Base-by-base conservation (phyloP, 92 coral and sea anemone species). In the Actinernus sp. region DNA sequence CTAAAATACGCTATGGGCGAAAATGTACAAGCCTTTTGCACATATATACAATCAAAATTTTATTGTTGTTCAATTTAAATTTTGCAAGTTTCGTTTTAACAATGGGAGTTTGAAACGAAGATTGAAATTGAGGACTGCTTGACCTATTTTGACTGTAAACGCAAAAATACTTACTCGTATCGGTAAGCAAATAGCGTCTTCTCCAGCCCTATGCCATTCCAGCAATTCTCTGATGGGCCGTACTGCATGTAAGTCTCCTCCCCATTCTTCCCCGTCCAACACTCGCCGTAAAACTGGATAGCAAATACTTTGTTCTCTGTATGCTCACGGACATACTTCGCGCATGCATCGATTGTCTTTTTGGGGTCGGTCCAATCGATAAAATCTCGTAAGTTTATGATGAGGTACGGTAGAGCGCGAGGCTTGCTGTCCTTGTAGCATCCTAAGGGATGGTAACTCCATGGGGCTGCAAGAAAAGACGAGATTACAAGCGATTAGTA, bases 221-320 rank as follows among this genome's bases (percentile, higher is more conserved):
- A 68, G 25, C 88, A 81, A 7, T 73, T 13, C 0, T 13, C 44
- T 1, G 88, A 63, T 3, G 25, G 1, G 13, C 82, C 88, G 31
- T 81, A 49, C 24, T 7, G 49, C 30, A 28, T 32, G 41, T 81
- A 81, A 2, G 75, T 46, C 13, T 43, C 0, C 18, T 73, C 63
- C 20, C 76, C 82, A 9, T 56, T 45, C 3, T 14, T 23, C 17
- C 82, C 88, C 14, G 82, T 70, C 88, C 88, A 73, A 48, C 90
- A 83, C 43, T 83, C 79, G 22, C 84, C 84, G 37, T 53, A 83
- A 54, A 64, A 81, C 75, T 81, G 61, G 49, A 81, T 39, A 6
- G 50, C 61, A 50, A 83, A 83, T 41, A 83, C 79, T 26, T 39
- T 59, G 48, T 76, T 26, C 43, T 52, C 26, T 0, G 89, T 64